A percentile compares a stretch with the other conserved stretches of the same genome.
Evolutionary conservation across 2,113 vertebrate species (phyloP).

Genomic region (Lamprologus tigripictilis): DNA sequence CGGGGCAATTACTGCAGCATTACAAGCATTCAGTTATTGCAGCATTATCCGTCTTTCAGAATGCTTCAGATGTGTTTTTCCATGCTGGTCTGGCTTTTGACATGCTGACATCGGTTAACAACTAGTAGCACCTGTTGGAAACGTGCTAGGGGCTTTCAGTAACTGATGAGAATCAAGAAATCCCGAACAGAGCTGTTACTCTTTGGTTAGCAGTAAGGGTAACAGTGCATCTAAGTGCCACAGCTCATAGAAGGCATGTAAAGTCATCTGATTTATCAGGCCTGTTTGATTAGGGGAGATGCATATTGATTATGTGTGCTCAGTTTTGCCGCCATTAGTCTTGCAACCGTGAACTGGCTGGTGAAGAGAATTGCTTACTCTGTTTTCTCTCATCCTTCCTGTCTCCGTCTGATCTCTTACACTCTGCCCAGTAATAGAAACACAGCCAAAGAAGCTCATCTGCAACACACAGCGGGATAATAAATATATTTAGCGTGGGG

Average conservation of each 20-base stretch:
- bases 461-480: conserved; percentile 41
- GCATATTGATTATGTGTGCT: conserved; percentile 60
- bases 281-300: conserved; percentile 63
- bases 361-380: conserved; percentile 65
- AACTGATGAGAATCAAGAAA: not conserved
- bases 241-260: not conserved
- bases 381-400: conserved; percentile 36
- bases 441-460: conserved; percentile 42
- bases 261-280: conserved; percentile 51
- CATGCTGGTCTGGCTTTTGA: not conserved
- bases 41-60: fast-evolving
- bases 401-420: conserved; percentile 14
- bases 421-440: conserved; percentile 47
- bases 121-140: conserved; percentile 9
- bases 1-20: not conserved
- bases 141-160: not conserved
- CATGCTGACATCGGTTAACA: not conserved
- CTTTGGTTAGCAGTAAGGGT: not conserved
- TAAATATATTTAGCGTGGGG: conserved; percentile 47
- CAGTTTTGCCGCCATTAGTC: conserved; percentile 61
- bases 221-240: conserved; percentile 10
- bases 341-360: conserved; percentile 34
- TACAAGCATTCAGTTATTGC: not conserved
- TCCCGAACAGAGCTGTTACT: not conserved
- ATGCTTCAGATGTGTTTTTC: not conserved